Conservation (phyloP, 2,888 invertebrate genomes). For the Nomada goodeniana region DNA sequence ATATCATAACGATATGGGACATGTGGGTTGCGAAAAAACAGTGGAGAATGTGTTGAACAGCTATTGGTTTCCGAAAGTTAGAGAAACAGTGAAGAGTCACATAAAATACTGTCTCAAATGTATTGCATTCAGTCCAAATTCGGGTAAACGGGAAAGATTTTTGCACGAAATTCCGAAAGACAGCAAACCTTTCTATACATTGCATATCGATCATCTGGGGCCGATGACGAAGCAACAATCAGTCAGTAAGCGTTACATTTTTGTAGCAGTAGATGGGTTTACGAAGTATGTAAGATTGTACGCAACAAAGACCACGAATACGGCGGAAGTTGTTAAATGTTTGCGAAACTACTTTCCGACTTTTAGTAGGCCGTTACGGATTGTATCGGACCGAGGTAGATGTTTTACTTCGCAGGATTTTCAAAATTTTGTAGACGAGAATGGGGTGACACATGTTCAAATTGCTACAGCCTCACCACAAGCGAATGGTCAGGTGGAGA, state of each 20-base stretch:
- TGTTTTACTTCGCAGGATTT: no score
- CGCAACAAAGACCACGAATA: not conserved
- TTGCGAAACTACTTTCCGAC: not conserved
- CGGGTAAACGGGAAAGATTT: not conserved
- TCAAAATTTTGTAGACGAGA: no score
- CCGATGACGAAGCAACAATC: no score
- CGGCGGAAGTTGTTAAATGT: not conserved
- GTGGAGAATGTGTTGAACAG: not conserved
- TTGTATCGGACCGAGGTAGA: no score
- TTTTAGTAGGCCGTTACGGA: not conserved
- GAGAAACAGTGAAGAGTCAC: not conserved
- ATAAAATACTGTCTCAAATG: slow-evolving; percentile 19
- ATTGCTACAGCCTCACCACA: no score
- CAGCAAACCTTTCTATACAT: no score
- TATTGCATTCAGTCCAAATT: not conserved
- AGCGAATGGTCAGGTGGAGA: no score
- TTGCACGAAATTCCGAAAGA: not conserved
- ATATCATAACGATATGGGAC: slow-evolving; percentile 16
- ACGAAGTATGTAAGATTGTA: not conserved
- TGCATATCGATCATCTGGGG: no score
- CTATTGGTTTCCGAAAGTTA: slow-evolving; percentile 21
- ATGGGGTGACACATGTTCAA: no score
- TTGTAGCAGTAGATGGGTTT: not conserved
- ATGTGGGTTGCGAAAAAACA: not conserved
- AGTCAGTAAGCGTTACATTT: no score